phyloP scores from a whole-genome alignment of 2,797 vertebrate genomes.

The Malurus leucopterus region DNA sequence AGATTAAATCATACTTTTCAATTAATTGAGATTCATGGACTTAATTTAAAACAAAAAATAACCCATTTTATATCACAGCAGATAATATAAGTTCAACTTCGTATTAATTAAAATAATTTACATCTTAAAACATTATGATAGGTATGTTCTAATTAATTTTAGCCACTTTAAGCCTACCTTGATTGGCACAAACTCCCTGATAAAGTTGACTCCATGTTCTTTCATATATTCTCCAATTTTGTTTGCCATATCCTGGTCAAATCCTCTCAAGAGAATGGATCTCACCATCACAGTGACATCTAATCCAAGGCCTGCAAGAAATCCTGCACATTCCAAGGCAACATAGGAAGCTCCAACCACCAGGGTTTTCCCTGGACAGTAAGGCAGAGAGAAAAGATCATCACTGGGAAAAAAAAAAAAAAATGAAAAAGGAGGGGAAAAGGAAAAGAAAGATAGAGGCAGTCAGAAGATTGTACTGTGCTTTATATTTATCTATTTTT shows the following conservation, averaged over 20 bases:
- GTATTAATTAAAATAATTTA: neutral
- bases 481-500: neutral
- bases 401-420: conserved; percentile 64
- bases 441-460: neutral
- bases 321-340: conserved; percentile 82
- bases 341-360: conserved; percentile 82
- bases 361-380: conserved; percentile 79
- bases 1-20: neutral
- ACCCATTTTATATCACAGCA: neutral
- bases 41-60: neutral
- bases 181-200: conserved; percentile 71
- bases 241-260: conserved; percentile 80
- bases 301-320: conserved; percentile 79
- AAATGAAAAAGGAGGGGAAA: neutral
- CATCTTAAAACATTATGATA: neutral
- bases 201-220: conserved; percentile 77
- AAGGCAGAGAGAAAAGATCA: conserved; percentile 80
- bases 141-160: neutral
- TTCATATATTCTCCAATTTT: conserved; percentile 80
- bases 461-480: neutral
- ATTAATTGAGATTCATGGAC: neutral
- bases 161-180: conserved; percentile 67
- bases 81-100: neutral
- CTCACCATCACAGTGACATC: conserved; percentile 81
- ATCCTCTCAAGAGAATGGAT: conserved; percentile 77